phyloP scores from a whole-genome alignment of 2,797 vertebrate species.

The Agapornis canus region DNA sequence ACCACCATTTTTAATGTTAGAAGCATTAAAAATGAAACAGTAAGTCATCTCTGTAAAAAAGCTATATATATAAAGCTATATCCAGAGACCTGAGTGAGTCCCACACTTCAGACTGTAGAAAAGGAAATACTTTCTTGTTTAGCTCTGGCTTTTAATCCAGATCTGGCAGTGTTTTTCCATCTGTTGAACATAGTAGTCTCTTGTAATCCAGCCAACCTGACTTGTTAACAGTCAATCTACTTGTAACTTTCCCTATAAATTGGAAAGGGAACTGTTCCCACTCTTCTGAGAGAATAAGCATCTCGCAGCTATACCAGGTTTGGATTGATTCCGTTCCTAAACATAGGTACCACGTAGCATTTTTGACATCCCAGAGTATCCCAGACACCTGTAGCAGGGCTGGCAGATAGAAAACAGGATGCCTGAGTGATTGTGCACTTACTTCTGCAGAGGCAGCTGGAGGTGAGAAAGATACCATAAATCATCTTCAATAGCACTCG shows the following conservation, averaged over 20 bases:
- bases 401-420: not conserved
- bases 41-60: not conserved
- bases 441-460: slow-evolving; percentile 50
- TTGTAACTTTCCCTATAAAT: slow-evolving; percentile 57
- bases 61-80: not conserved
- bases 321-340: slow-evolving; percentile 31
- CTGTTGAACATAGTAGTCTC: slow-evolving; percentile 38
- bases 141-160: slow-evolving; percentile 35
- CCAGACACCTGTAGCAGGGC: not conserved
- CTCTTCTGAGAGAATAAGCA: not conserved
- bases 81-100: not conserved
- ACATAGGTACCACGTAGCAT: slow-evolving; percentile 20
- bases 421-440: slow-evolving; percentile 4
- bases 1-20: not conserved
- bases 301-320: not conserved
- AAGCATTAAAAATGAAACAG: not conserved
- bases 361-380: slow-evolving; percentile 28
- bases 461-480: not conserved
- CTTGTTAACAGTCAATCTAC: slow-evolving; percentile 24
- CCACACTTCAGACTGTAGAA: not conserved
- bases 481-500: not conserved
- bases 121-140: slow-evolving; percentile 21
- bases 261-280: slow-evolving; percentile 39
- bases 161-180: slow-evolving; percentile 16
- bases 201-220: slow-evolving; percentile 51